These are phyloP conservation scores for Platyrinchus mystaceus DNA, from an alignment of 2,797 vertebrate species.

Conservation along the genomic window DNA sequence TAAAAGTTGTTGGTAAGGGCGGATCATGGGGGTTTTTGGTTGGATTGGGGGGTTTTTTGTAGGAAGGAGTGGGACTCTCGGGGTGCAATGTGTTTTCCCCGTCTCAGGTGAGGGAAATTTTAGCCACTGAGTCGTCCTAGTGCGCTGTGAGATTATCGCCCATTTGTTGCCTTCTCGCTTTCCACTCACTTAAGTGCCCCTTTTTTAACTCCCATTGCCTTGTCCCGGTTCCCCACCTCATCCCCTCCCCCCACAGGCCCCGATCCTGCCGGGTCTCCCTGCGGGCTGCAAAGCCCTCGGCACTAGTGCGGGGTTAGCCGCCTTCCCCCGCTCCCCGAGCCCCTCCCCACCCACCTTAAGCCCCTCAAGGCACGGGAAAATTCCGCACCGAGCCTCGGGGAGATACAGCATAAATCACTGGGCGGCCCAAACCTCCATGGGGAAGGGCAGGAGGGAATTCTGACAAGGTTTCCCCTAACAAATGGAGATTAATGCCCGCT, in stretches of 20 bases:
- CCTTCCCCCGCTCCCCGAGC: neutral
- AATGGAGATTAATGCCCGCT: constrained; percentile 26
- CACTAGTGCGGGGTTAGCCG: fast-evolving
- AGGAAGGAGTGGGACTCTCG: neutral
- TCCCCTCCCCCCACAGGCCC: neutral
- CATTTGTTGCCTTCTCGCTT: neutral
- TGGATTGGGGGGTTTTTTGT: neutral
- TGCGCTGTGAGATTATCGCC: neutral
- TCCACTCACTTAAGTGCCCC: neutral
- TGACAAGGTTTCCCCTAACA: neutral
- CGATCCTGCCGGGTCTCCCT: neutral
- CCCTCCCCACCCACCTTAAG: neutral
- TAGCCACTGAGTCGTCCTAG: neutral
- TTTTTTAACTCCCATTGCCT: neutral
- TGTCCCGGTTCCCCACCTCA: neutral
- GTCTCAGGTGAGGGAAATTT: neutral
- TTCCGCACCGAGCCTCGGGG: neutral
- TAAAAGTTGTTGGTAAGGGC: neutral
- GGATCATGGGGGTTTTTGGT: fast-evolving
- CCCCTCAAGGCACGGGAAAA: neutral
- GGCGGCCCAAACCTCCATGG: neutral
- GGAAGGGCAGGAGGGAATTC: neutral
- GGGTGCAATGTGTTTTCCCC: neutral
- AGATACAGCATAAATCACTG: neutral
- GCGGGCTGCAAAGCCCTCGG: neutral